Evolutionary conservation across 2,888 invertebrate genomes (phyloP).

Genomic region (Sphaerophoria rueppellii): DNA sequence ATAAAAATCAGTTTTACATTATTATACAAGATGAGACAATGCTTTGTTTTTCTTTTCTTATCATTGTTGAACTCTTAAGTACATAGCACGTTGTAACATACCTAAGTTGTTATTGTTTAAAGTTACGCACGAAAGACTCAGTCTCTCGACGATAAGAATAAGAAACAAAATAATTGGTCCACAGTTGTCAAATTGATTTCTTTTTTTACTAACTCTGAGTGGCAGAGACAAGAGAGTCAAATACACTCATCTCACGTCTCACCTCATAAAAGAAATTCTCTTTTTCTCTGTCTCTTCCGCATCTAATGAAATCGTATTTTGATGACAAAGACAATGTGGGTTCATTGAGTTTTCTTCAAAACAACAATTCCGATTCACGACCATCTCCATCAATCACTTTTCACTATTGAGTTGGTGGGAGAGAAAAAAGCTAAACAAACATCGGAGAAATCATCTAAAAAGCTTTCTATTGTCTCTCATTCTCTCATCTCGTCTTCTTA

Average conservation of each 20-base stretch:
- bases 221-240: neutral
- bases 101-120: constrained; percentile 6
- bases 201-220: neutral
- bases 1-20: no score
- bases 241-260: constrained; percentile 44
- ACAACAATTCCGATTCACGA: neutral
- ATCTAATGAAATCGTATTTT: constrained; percentile 65
- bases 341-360: constrained; percentile 50
- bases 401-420: neutral
- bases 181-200: constrained; percentile 48
- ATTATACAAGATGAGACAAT: neutral
- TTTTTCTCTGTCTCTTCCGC: constrained; percentile 38
- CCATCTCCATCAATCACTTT: constrained; percentile 26
- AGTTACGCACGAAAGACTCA: constrained; percentile 14
- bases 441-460: constrained; percentile 65
- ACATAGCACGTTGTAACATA: neutral
- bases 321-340: constrained; percentile 29
- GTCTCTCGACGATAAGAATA: constrained; percentile 23
- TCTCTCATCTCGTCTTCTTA: no score
- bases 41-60: neutral
- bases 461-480: constrained; percentile 69
- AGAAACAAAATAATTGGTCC: neutral
- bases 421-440: constrained; percentile 57
- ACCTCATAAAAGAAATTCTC: constrained; percentile 9
- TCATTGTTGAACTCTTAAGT: constrained; percentile 12